A percentile compares a stretch with the other conserved stretches of the same genome.
phyloP scores from a whole-genome alignment of 2,888 invertebrate species.

The Melieria crassipennis region DNA sequence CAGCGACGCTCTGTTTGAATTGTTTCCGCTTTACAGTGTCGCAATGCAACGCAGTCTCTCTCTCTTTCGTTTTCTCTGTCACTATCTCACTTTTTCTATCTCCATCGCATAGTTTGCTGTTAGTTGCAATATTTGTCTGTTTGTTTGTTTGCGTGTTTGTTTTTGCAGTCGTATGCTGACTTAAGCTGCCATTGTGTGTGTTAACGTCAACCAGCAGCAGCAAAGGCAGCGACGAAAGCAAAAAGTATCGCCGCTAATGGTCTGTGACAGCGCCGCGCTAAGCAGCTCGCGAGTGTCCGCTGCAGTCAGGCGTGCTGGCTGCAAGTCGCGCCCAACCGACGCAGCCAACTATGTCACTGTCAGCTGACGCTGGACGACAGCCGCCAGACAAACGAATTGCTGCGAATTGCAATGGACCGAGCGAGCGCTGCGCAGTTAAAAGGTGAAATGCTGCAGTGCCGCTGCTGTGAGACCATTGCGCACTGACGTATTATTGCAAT shows the following conservation, averaged over 20 bases:
- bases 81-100: not conserved
- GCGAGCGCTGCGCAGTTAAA: too few relatives aligned
- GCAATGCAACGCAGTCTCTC: not conserved
- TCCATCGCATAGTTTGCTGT: not conserved
- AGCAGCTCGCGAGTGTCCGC: not conserved
- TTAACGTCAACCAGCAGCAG: not conserved
- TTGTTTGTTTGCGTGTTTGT: not conserved
- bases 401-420: too few relatives aligned
- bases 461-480: too few relatives aligned
- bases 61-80: not conserved
- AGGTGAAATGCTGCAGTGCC: too few relatives aligned
- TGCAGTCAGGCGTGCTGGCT: slow-evolving; percentile 16
- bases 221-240: not conserved
- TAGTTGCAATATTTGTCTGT: not conserved
- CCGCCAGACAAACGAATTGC: too few relatives aligned
- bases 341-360: not conserved
- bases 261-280: slow-evolving; percentile 21
- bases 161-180: not conserved
- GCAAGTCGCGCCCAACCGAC: not conserved
- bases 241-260: slow-evolving; percentile 37
- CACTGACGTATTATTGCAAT: too few relatives aligned
- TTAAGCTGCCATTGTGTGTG: not conserved
- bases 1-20: not conserved
- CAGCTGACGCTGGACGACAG: too few relatives aligned
- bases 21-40: too few relatives aligned